Base-by-base conservation (phyloP, 1,140 invertebrate genomes). In the Octopus sinensis region DNA sequence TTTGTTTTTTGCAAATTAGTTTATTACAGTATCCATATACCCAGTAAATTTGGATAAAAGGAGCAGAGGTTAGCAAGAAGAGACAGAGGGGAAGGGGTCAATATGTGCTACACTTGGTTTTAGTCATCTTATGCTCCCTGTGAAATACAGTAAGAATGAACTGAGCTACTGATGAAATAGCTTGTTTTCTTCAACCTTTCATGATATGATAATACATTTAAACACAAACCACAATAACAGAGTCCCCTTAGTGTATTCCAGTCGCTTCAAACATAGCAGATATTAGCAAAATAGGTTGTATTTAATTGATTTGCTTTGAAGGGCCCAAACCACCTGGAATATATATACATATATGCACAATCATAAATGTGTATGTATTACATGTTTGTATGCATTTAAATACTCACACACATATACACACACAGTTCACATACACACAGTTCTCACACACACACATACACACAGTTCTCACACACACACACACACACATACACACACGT, bases 401-500 rank as follows among this genome's bases (percentile, higher is more conserved):
- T 68, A 23, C 12, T 13, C 56, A 80, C 51, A 71, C 79, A 30
- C 62, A 80, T 62, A 71, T 62, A 23, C 23, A 80, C 12, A 12
- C 53, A 71, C 13, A n/a, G 43, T 54, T 53, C 30, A 75, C 53
- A 80, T 80, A 52, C 53, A 76, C 51, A 54, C 53, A 43, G 30
- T 43, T 43, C 23, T 23, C 23, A 23, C 23, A 81, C 52, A 81
- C 53, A 76, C 23, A 76, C 30, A 81, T 43, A 81, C 43, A 81
- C 76, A 81, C 62, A 43, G 30, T 43, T 43, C 23, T 23, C 23
- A 76, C 30, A 81, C 80, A 76, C 54, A 81, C 80, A 81, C 80
- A 81, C 53, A 81, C 71, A 76, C 54, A 75, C 71, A 76, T 76
- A 6, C 23, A 6, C 4, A n/a, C 9, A 80, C 3, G 30, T 79